phyloP scores from a whole-genome alignment of 2,113 vertebrate species.

The Seriola aureovittata region DNA sequence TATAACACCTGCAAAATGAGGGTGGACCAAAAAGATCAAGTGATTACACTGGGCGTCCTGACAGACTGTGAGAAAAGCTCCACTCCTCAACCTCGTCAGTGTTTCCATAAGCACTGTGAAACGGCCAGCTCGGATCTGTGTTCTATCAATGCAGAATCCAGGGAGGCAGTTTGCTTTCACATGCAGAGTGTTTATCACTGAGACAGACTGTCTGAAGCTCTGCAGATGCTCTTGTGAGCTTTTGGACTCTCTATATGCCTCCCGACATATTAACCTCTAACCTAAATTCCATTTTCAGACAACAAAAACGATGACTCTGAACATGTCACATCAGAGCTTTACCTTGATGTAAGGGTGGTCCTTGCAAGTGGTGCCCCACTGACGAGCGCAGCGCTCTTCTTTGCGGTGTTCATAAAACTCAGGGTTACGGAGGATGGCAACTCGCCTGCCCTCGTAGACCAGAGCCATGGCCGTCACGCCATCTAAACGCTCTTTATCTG shows the following conservation, averaged over 20 bases:
- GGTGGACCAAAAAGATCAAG: conserved; percentile 69
- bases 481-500: conserved; percentile 94
- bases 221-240: conserved; percentile 18
- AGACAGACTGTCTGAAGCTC: conserved; percentile 42
- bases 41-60: conserved; percentile 66
- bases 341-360: conserved; percentile 99
- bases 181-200: conserved; percentile 61
- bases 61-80: conserved; percentile 55
- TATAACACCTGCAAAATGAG: conserved; percentile 79
- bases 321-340: neutral
- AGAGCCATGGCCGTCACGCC: conserved; percentile 91
- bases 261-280: neutral
- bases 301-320: neutral
- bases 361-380: conserved; percentile 97
- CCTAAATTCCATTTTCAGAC: neutral
- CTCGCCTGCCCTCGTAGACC: conserved; percentile 88
- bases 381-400: conserved; percentile 95
- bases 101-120: conserved; percentile 68
- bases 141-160: conserved; percentile 57
- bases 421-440: conserved; percentile 96
- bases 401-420: conserved; percentile 97
- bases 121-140: conserved; percentile 63
- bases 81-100: conserved; percentile 51
- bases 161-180: conserved; percentile 49
- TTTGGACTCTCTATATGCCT: neutral